Conservation (phyloP, 30 jellyfish, hydroid and myxozoan species). For the Euphysa ruthae region DNA sequence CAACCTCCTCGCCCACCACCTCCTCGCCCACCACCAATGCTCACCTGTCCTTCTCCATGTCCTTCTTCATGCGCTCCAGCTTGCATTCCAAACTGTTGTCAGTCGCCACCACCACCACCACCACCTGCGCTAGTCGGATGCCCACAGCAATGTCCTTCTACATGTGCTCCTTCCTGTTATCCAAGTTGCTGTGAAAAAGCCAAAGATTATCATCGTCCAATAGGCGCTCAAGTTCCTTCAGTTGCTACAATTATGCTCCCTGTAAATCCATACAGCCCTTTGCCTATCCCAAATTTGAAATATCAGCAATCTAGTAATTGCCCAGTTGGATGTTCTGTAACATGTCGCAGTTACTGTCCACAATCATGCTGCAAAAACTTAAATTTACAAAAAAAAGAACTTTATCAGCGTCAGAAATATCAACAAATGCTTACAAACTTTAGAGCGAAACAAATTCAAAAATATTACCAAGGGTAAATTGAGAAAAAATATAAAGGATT, state of each 20-base stretch:
- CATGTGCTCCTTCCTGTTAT: too few relatives aligned
- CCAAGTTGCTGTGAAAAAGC: too few relatives aligned
- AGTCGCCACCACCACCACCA: neutral
- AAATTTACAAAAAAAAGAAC: conserved; percentile 1
- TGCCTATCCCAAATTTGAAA: too few relatives aligned
- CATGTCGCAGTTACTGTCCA: neutral
- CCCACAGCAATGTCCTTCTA: too few relatives aligned
- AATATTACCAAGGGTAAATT: neutral
- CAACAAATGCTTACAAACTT: conserved; percentile 18
- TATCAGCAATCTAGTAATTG: neutral
- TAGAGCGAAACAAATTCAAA: conserved; percentile 29
- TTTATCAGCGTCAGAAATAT: neutral
- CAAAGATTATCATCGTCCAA: too few relatives aligned
- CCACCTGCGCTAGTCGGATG: too few relatives aligned
- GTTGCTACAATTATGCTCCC: too few relatives aligned
- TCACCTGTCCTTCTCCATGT: conserved; percentile 1
- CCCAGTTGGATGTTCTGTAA: neutral
- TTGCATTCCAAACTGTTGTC: neutral
- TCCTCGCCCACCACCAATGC: too few relatives aligned
- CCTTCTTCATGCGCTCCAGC: conserved; percentile 1
- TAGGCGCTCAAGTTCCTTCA: too few relatives aligned
- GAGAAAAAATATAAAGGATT: conserved; percentile 92
- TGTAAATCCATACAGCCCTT: too few relatives aligned
- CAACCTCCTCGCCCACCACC: too few relatives aligned
- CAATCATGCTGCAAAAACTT: neutral